Evolutionary conservation across 2,888 invertebrate genomes (phyloP).

Genomic region (Scotopteryx bipunctaria): DNA sequence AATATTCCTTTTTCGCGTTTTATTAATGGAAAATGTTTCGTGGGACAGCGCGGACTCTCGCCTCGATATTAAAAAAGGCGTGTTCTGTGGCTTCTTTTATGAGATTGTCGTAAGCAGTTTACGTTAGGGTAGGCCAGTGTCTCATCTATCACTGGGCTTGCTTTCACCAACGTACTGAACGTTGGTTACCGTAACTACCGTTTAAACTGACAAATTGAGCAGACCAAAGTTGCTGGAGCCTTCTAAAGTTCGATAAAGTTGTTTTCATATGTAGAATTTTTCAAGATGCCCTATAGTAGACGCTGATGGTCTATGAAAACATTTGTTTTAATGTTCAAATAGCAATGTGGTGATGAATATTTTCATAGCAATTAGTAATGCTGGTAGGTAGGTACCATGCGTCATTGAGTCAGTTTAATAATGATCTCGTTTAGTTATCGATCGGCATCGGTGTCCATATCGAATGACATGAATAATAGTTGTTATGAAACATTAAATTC

Average conservation of each 20-base stretch:
- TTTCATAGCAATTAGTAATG: too few relatives aligned
- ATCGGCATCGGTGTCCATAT: constrained; percentile 35
- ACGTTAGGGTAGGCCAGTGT: constrained; percentile 48
- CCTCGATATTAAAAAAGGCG: constrained; percentile 78
- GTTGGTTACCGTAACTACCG: too few relatives aligned
- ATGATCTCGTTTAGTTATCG: constrained; percentile 28
- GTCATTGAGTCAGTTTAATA: constrained; percentile 17
- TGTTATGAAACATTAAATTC: constrained; percentile 57
- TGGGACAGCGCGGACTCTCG: constrained; percentile 78
- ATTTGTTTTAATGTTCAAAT: too few relatives aligned
- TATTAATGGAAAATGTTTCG: constrained; percentile 84
- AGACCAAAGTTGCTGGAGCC: too few relatives aligned
- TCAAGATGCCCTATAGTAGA: too few relatives aligned
- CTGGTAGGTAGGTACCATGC: neutral
- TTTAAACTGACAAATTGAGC: too few relatives aligned
- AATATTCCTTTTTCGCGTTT: constrained; percentile 84
- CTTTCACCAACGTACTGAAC: too few relatives aligned
- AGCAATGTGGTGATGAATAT: too few relatives aligned
- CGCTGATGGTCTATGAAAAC: too few relatives aligned
- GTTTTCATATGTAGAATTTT: too few relatives aligned
- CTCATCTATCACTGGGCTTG: constrained; percentile 1
- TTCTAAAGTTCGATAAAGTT: constrained; percentile 28
- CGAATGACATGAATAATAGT: constrained; percentile 39
- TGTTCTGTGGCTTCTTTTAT: constrained; percentile 73
- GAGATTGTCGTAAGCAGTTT: constrained; percentile 73